These are phyloP conservation scores for Hoplodrina ambigua DNA, from an alignment of 2,888 invertebrate species.

Conservation along the genomic window DNA sequence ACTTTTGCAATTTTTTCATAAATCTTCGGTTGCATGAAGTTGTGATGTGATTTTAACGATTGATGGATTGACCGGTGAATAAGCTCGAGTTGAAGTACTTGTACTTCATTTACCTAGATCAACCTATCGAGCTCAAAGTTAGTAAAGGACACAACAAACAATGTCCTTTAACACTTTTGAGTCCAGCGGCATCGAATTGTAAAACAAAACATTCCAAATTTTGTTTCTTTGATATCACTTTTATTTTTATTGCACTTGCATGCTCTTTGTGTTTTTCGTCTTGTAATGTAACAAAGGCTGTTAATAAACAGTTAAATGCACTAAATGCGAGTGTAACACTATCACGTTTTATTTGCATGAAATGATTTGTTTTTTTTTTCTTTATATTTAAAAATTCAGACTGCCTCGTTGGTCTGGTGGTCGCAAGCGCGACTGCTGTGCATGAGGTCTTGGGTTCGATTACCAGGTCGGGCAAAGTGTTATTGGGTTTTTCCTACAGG, in stretches of 20 bases:
- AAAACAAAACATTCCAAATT: neutral
- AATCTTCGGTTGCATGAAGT: constrained; percentile 25
- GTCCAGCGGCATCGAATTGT: too few relatives aligned
- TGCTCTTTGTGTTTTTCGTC: neutral
- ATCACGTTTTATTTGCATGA: neutral
- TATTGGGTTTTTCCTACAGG: too few relatives aligned
- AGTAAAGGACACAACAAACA: too few relatives aligned
- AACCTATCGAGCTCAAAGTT: too few relatives aligned
- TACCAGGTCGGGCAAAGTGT: too few relatives aligned
- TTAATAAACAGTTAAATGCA: neutral
- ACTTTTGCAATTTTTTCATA: neutral
- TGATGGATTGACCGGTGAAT: neutral
- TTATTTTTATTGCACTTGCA: constrained; percentile 11
- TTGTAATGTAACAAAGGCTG: neutral
- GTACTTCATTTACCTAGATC: neutral
- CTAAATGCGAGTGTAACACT: neutral
- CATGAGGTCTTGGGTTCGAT: too few relatives aligned
- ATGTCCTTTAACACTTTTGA: too few relatives aligned
- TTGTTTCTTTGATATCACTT: neutral
- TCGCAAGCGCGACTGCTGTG: too few relatives aligned
- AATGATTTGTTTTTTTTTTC: too few relatives aligned
- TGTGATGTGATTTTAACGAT: neutral
- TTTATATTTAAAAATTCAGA: too few relatives aligned
- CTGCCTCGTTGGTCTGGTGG: too few relatives aligned
- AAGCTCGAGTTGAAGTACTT: neutral